Evolutionary conservation across 2,888 invertebrate genomes (phyloP).

Genomic region (Mactromeris polynyma): DNA sequence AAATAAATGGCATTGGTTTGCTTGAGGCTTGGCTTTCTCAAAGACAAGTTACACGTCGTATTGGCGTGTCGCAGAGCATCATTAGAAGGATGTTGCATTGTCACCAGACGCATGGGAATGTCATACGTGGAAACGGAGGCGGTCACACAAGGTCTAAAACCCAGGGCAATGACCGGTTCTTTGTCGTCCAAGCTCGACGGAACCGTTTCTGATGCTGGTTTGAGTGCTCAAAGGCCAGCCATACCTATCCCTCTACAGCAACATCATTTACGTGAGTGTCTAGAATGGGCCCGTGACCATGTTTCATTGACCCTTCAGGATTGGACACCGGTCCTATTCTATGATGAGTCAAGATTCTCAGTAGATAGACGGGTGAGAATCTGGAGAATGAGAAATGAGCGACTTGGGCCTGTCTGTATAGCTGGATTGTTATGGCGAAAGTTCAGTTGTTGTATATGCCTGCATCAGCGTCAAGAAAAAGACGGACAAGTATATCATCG

Average conservation of each 20-base stretch:
- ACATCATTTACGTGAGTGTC: background rate
- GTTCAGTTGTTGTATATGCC: slow-evolving; percentile 23
- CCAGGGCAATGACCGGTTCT: background rate
- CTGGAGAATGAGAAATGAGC: slow-evolving; percentile 33
- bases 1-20: slow-evolving; percentile 26
- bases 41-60: slow-evolving; percentile 23
- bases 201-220: background rate
- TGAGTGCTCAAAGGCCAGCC: too few species aligned
- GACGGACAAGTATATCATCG: slow-evolving; percentile 12
- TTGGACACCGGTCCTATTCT: slow-evolving; percentile 23
- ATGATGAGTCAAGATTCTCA: slow-evolving; percentile 38
- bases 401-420: slow-evolving; percentile 8
- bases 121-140: background rate
- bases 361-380: slow-evolving; percentile 21
- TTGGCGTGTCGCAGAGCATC: slow-evolving; percentile 27
- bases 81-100: slow-evolving; percentile 19
- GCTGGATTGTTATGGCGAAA: slow-evolving; percentile 19
- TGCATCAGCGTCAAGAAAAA: slow-evolving; percentile 26
- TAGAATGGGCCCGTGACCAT: slow-evolving; percentile 21
- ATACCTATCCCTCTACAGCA: background rate
- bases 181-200: background rate
- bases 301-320: slow-evolving; percentile 19
- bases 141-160: background rate
- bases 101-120: slow-evolving; percentile 22
- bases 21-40: slow-evolving; percentile 11